Evolutionary conservation across 1,140 invertebrate genomes (phyloP), one percentile per base, ranked within the genome.

Genomic region (Orchestia grillus): DNA sequence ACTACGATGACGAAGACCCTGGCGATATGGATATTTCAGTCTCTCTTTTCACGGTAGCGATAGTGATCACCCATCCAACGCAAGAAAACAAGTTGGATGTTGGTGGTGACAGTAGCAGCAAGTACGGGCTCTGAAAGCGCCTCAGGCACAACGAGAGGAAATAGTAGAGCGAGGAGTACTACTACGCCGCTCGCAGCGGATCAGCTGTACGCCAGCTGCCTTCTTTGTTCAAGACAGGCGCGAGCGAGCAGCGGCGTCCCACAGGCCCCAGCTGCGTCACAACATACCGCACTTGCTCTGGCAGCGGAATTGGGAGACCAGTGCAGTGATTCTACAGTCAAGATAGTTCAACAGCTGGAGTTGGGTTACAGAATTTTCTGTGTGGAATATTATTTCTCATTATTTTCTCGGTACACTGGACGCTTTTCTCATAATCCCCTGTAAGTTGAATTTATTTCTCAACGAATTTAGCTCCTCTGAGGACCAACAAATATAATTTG

Each of bases 201-300:
- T 36, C 8, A 36, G 8, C 36, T 53, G 47, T 53, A 36, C 36
- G 88, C 88, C 88, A 90, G 88, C 88, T 90, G 88, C 88, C 88
- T 41, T 44, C 88, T 90, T 90, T 90, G 88, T 90, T 90, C 41
- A 90, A 77, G 88, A 90, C 88, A 43, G 11, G 88, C n/a, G 88
- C 88, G 88, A 90, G 88, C 88, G 43, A 44, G 88, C 41, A 90
- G 43, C 88, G 11, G 43, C 43, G 15, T 43, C n/a, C 3, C 43
- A 42, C 88, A 4, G 87, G 3, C 41, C 8, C 41, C 88, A 90
- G 43, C 88, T 42, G 88, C 88, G 42, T 11, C n/a, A 90, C 15
- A 90, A 23, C 43, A 90, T n/a, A n/a, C n/a, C n/a, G n/a, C n/a
- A n/a, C n/a, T n/a, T n/a, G n/a, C n/a, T n/a, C n/a, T n/a, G n/a